Percentiles rank a stretch among this genome's conserved stretches.
These are phyloP conservation scores for Fregata magnificens DNA, from an alignment of 2,113 vertebrate genomes.

Conservation along the genomic window DNA sequence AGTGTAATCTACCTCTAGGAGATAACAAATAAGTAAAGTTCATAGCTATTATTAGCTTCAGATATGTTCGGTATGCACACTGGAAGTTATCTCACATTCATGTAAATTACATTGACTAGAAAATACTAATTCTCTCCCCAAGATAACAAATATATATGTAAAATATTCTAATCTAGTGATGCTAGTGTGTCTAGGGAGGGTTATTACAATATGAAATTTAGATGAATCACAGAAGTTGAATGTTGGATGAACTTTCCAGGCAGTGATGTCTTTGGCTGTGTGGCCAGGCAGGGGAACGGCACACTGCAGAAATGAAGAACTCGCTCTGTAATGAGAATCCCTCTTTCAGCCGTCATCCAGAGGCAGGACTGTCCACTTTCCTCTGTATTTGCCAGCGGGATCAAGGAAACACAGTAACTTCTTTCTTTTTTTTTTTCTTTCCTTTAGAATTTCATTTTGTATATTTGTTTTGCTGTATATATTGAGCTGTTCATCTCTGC, in stretches of 20 bases:
- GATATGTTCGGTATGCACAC: constrained; percentile 2
- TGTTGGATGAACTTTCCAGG: neutral
- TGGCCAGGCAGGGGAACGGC: neutral
- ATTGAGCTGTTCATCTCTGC: neutral
- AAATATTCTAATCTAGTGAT: constrained; percentile 51
- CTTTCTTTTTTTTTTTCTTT: neutral
- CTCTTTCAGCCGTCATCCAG: neutral
- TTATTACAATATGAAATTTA: neutral
- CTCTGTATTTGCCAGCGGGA: neutral
- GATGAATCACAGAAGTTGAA: neutral
- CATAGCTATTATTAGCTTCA: constrained; percentile 56
- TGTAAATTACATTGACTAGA: constrained; percentile 61
- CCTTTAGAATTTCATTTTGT: neutral
- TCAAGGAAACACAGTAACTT: neutral
- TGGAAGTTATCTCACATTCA: constrained; percentile 55
- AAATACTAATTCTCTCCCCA: constrained; percentile 68
- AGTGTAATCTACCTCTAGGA: constrained; percentile 7
- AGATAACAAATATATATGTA: constrained; percentile 63
- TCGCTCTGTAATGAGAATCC: neutral
- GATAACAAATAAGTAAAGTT: constrained; percentile 58
- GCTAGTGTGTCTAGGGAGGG: neutral
- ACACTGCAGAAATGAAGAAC: neutral
- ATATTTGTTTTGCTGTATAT: neutral
- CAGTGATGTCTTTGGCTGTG: neutral
- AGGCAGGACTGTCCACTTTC: neutral